phyloP scores from a whole-genome alignment of 1,140 invertebrate species.

The Drosophila pseudoobscura region DNA sequence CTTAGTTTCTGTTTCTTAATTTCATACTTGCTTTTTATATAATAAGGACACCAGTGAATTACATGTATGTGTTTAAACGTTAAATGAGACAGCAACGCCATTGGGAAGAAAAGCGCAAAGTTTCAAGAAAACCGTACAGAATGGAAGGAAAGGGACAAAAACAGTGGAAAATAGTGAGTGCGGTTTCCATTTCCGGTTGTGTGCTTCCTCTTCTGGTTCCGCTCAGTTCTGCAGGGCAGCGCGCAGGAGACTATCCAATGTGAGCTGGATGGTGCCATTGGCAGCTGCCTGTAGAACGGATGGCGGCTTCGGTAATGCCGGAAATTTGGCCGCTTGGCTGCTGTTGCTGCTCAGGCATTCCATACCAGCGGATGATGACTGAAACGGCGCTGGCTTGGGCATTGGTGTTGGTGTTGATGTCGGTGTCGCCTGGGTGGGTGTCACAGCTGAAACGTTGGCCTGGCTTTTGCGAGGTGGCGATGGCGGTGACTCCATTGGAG shows the following conservation, averaged over 20 bases:
- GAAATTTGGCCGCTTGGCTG: conserved; percentile 57
- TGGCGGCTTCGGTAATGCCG: conserved; percentile 66
- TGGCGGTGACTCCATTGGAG: conserved; percentile 4
- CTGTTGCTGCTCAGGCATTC: conserved; percentile 58
- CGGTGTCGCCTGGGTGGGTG: conserved; percentile 7
- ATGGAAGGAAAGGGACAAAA: conserved; percentile 2
- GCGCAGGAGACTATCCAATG: conserved; percentile 69
- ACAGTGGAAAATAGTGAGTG: conserved; percentile 19
- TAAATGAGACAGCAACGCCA: conserved; percentile 31
- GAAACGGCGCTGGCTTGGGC: not conserved
- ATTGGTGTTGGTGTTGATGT: not conserved
- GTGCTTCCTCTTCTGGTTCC: conserved; percentile 22
- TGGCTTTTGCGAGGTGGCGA: conserved; percentile 41
- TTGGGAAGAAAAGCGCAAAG: conserved; percentile 8
- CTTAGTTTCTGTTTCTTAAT: conserved; percentile 41
- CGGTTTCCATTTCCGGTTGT: conserved; percentile 4
- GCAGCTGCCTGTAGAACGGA: conserved; percentile 67
- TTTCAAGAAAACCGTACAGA: conserved; percentile 4
- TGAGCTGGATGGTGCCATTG: conserved; percentile 65
- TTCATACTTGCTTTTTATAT: conserved; percentile 47
- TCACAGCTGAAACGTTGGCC: not conserved
- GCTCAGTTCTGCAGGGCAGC: conserved; percentile 71
- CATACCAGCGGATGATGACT: conserved; percentile 17
- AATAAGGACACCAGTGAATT: conserved; percentile 72
- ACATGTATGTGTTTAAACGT: conserved; percentile 43